Evolutionary conservation across 2,797 vertebrate species (phyloP).

Genomic region (Pyrocephalus nanus): DNA sequence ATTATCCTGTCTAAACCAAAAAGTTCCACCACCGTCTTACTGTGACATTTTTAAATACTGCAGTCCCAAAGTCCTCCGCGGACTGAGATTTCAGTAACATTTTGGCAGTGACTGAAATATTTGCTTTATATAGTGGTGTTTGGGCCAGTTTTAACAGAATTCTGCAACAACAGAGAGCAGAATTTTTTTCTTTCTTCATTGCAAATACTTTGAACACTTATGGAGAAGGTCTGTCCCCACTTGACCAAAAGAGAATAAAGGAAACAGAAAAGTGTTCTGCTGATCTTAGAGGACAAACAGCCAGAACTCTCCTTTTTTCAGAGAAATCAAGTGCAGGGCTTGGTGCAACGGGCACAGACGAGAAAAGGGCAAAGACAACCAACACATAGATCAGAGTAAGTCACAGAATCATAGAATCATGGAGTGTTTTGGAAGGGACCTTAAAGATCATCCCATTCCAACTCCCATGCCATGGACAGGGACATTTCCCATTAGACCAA

Average conservation of each 20-base stretch:
- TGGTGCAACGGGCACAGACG: not conserved
- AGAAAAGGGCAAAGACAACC: not conserved
- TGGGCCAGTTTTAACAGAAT: not conserved
- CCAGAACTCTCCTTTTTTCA: not conserved
- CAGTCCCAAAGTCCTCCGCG: not conserved
- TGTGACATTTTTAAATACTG: not conserved
- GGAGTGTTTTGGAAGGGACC: not conserved
- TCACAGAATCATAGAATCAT: not conserved
- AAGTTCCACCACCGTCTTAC: not conserved
- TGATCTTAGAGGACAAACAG: not conserved
- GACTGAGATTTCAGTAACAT: not conserved
- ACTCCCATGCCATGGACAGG: not conserved
- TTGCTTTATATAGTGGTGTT: not conserved
- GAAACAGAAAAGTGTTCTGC: not conserved
- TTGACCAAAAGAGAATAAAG: not conserved
- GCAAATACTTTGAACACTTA: not conserved
- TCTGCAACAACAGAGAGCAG: not conserved
- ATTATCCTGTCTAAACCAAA: not conserved
- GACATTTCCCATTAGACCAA: not conserved
- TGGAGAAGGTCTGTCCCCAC: not conserved
- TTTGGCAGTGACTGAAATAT: not conserved
- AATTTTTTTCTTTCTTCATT: not conserved
- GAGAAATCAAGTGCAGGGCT: not conserved
- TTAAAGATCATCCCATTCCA: not conserved
- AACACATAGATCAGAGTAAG: fast-evolving